phyloP scores from a whole-genome alignment of 1,140 invertebrate species.

The Trichonephila clavata region DNA sequence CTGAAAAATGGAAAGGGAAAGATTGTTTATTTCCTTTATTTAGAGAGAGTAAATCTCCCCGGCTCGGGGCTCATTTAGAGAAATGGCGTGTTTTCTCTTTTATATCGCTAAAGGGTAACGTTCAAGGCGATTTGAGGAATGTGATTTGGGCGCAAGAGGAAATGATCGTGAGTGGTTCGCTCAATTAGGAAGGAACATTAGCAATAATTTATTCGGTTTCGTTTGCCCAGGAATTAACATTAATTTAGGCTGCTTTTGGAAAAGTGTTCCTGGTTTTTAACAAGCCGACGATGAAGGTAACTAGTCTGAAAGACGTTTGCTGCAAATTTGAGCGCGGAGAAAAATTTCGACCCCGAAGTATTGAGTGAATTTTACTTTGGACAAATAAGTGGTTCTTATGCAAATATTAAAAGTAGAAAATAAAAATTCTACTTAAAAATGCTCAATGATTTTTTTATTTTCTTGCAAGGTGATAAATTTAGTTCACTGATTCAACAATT shows the following conservation, averaged over 20 bases:
- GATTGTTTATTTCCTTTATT: constrained; percentile 58
- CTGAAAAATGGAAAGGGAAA: neutral
- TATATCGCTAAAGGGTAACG: neutral
- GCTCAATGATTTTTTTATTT: too few species aligned
- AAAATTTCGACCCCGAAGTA: too few species aligned
- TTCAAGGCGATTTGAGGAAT: constrained; percentile 23
- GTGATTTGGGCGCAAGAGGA: neutral
- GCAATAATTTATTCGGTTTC: constrained; percentile 41
- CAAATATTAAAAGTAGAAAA: too few species aligned
- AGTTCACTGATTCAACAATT: too few species aligned
- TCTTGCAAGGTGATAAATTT: too few species aligned
- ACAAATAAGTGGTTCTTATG: too few species aligned
- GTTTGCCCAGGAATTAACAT: constrained; percentile 22
- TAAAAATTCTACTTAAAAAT: too few species aligned
- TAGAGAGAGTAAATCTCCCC: constrained; percentile 2
- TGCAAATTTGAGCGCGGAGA: neutral
- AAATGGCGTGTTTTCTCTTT: constrained; percentile 11
- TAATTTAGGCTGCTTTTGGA: constrained; percentile 3
- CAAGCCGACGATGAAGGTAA: neutral
- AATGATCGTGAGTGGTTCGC: constrained; percentile 15
- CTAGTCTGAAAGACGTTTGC: neutral
- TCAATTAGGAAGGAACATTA: constrained; percentile 33
- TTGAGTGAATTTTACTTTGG: too few species aligned
- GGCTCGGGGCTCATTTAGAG: neutral
- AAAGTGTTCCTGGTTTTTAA: neutral